Conservation (phyloP, 2,113 vertebrate species). For the Petromus typicus region DNA sequence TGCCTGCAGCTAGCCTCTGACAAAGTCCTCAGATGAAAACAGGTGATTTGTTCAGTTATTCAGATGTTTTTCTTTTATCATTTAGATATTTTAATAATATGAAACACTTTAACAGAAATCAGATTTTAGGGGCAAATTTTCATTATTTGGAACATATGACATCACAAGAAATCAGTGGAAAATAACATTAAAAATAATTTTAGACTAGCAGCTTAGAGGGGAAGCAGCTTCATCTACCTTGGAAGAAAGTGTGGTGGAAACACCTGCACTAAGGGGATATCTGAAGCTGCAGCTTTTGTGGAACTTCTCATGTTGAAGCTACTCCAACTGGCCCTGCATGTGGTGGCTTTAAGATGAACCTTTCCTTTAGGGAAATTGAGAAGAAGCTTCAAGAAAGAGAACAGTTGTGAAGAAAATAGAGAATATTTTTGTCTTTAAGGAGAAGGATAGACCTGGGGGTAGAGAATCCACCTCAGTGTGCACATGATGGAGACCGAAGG, state of each 20-base stretch:
- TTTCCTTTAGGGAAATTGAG: not conserved
- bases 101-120: conserved; percentile 26
- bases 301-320: conserved; percentile 81
- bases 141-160: not conserved
- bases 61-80: not conserved
- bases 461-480: conserved; percentile 92
- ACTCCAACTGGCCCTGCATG: conserved; percentile 85
- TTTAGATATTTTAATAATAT: conserved; percentile 11
- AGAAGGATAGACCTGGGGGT: conserved; percentile 92
- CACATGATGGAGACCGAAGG: conserved; percentile 94
- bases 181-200: not conserved
- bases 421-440: conserved; percentile 92
- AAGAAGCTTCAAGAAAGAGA: conserved; percentile 86
- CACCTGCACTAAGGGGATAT: conserved; percentile 90
- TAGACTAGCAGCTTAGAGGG: conserved; percentile 93
- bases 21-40: conserved; percentile 6
- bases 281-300: conserved; percentile 80
- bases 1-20: not conserved
- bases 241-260: conserved; percentile 90
- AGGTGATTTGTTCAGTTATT: not conserved
- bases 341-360: conserved; percentile 90
- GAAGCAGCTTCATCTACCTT: conserved; percentile 93
- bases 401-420: conserved; percentile 93
- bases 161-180: not conserved
- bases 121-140: conserved; percentile 25